Evolutionary conservation across 2,113 vertebrate genomes (phyloP), one percentile per base, ranked within the genome.

Genomic region (Ammodytes dubius): DNA sequence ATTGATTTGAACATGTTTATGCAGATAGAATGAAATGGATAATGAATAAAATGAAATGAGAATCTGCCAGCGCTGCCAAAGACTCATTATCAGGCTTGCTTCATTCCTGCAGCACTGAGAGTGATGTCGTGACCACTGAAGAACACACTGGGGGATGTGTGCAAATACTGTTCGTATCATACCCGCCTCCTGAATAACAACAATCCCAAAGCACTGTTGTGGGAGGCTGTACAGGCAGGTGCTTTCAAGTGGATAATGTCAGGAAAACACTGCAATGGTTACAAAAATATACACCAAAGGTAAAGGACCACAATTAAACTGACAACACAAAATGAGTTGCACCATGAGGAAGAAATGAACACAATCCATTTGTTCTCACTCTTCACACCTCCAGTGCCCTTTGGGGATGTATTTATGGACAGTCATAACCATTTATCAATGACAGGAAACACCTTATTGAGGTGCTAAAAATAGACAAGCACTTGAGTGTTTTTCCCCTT

Each of bases 121-220:
- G 43, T 46, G 27, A 60, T 35, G 66, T 91, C 84, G 87, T 92
- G 89, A 91, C 70, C 46, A 39, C 39, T 45, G 52, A 35, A 6
- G 45, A 75, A 70, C 69, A 42, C 68, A 53, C 12, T 11, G 27
- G 52, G 46, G 72, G 50, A 19, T 67, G 42, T 17, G 15, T 58
- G 17, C 17, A 67, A 40, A 46, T 67, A 13, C 42, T 60, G 52
- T 1, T 72, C 14, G 40, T 35, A 57, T 13, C 17, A n/a, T 27
- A 27, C 27, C 27, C 27, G 35, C 54, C 11, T 75, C 9, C 7
- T 74, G 49, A 81, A 70, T 76, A 37, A 76, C 52, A 9, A 37
- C 56, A 73, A 70, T 54, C 63, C 39, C 19, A 39, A 46, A 50
- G 42, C 37, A 56, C 52, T n/a, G 74, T 70, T 81, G 17, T 60